Evolutionary conservation across 2,888 invertebrate genomes (phyloP), one percentile per base, ranked within the genome.

Genomic region (Agrilus biguttatus): DNA sequence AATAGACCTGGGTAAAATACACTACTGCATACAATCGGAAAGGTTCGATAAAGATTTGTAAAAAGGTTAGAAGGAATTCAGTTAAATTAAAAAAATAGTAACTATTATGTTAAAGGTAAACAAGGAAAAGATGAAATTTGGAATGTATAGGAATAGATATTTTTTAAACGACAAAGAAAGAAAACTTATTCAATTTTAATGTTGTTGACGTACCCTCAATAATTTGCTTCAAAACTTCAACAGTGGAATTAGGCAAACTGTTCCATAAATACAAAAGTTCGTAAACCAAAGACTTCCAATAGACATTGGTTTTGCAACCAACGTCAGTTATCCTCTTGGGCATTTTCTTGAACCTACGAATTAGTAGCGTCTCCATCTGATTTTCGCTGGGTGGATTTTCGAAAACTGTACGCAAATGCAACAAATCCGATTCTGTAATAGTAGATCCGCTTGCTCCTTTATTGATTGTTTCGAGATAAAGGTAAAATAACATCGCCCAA

Each of bases 221-320:
- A 39, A 75, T 70, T 17, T 45, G 51, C 13, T 54, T 49, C 13
- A 73, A 54, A 14, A 65, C 58, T 33, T 65, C 61, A 0, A 44
- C 41, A 34, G 57, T 71, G 60, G 70, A 78, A 48, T 70, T 76
- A 19, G 77, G 71, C 50, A 81, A 59, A 10, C 78, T 73, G 54
- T 78, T 79, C 80, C 81, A 81, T 38, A 81, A 61, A 54, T 78
- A 81, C 33, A 82, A 65, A 58, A 80, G 66, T 60, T 82, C 81
- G 53, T 76, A 75, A 14, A 74, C 69, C 39, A 78, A 65, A 43
- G 80, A 59, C 48, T 70, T 70, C 63, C 76, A 79, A 55, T 71
- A 73, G 6, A 59, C 45, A 5, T 49, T 34, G n/a, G 52, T 49
- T 32, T 55, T 53, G 32, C 50, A 51, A 13, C 51, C 47, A 6